Evolutionary conservation across 2,113 vertebrate genomes (phyloP), one percentile per base, ranked within the genome.

Genomic region (Ranitomeya variabilis): DNA sequence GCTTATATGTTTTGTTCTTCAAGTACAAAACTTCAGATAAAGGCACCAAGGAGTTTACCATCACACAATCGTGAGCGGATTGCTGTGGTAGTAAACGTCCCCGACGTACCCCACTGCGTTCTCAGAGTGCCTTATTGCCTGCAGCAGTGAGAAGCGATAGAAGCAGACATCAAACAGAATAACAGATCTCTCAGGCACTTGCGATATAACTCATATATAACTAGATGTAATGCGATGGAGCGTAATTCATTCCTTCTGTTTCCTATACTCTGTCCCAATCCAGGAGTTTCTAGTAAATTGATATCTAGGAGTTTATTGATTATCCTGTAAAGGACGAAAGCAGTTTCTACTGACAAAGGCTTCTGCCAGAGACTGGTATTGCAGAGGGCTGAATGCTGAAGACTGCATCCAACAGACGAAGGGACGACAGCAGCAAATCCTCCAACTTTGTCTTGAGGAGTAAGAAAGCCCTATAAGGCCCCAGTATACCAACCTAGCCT

Each of bases 271-370:
- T 66, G 86, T 59, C 52, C 79, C 64, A 89, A 59, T 83, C 59
- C 81, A 69, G 67, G 87, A 84, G 80, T 77, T 88, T 89, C 79
- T 78, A 83, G 55, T 57, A 84, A 88, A 83, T 54, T 88, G 37
- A 88, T 54, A 88, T 83, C 80, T 88, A 88, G 62, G 81, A 85
- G 87, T 89, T 85, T 85, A 89, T 89, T 89, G 87, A 89, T 89
- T 85, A 85, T 85, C 87, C 82, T 76, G 57, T 89, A 83, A 79
- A 78, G 57, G 81, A 77, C 1, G 59, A 64, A 84, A 59, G 55
- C 64, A 83, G 60, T 84, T 84, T 64, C 73, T 85, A 73, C 81
- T 79, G 62, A 79, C 82, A 84, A 57, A 85, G 87, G 80, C 55
- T 83, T 54, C 86, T 79, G 86, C 77, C 86, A 87, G 86, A 64